Evolutionary conservation across 2,113 vertebrate species (phyloP).

Genomic region (Danio rerio): GRCz12tu NC_133180.1:69001501-69002000

Average conservation of each 20-base stretch:
- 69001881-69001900: not conserved
- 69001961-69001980: no score
- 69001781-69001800: not conserved
- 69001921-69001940: not conserved
- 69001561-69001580: not conserved
- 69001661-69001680: not conserved
- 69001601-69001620: not conserved
- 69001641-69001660: not conserved
- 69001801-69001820: no score
- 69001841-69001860: not conserved
- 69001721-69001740: not conserved
- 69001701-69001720: not conserved
- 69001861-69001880: not conserved
- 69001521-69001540: not conserved
- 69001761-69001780: not conserved
- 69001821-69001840: not conserved
- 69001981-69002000: no score
- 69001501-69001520: not conserved
- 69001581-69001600: not conserved
- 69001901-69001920: not conserved
- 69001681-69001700: constrained; percentile 55
- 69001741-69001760: not conserved
- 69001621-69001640: not conserved
- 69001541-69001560: not conserved
- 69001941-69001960: no score